Evolutionary conservation across 2,888 invertebrate species (phyloP), one percentile per base, ranked within the genome.

Genomic region (Tuta absoluta): DNA sequence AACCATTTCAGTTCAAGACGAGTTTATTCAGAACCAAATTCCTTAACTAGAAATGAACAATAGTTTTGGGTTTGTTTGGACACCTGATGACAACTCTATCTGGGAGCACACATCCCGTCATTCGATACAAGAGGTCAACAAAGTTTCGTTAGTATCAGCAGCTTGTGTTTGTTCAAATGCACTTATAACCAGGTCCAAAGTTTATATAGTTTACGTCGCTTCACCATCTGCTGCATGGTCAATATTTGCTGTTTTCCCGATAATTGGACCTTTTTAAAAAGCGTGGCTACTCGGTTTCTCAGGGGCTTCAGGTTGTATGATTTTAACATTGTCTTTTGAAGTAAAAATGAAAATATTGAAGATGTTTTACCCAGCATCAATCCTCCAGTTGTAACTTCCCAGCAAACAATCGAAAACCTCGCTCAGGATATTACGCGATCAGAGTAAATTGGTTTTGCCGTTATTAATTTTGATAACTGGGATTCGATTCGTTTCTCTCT

Each of bases 401-500:
- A 74, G 77, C 79, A 82, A 84, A 81, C 80, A 81, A 84, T 79
- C 78, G 80, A 82, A 86, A 84, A 81, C 78, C 75, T 76, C 74
- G 66, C 74, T 78, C 84, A 85, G 89, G 88, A 90, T 89, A 87
- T 89, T 88, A 89, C 88, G 86, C 87, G 86, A 83, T 79, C 86
- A 80, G 76, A 83, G 82, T 81, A 86, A 90, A 90, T 89, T 89
- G 89, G 78, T 89, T 88, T 85, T 84, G 88, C 84, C 81, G 89
- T 89, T 89, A 89, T 90, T 90, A 89, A 89, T 89, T 89, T 87
- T 88, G 89, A 88, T 89, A 90, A 89, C 89, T 89, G 90, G 88
- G 89, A 89, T 91, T 87, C 87, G 75, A 87, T 86, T 87, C 85
- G 89, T 89, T 89, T 90, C 89, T 89, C 89, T 89, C 87, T 89